Conservation (phyloP, 1,140 invertebrate species). For the Drosophila subobscura region DNA sequence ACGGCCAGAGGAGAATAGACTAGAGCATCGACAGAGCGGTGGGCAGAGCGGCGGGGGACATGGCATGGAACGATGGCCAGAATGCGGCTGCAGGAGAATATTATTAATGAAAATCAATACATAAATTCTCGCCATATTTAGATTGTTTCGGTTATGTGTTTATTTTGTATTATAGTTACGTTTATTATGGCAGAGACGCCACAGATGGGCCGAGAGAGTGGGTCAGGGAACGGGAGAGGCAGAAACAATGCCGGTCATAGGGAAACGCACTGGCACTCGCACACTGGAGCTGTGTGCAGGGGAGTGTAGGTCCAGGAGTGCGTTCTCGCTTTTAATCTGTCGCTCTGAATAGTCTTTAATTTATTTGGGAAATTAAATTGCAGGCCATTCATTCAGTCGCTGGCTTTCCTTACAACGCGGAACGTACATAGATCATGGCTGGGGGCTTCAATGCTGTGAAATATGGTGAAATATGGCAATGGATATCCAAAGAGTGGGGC, state of each 20-base stretch:
- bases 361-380: slow-evolving; percentile 63
- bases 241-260: slow-evolving; percentile 59
- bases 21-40: slow-evolving; percentile 16
- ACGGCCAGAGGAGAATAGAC: slow-evolving; percentile 31
- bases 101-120: slow-evolving; percentile 81
- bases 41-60: slow-evolving; percentile 1
- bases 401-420: slow-evolving; percentile 14
- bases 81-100: slow-evolving; percentile 43
- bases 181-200: slow-evolving; percentile 61
- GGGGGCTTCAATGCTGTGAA: no score
- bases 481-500: no score
- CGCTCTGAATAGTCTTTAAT: slow-evolving; percentile 61
- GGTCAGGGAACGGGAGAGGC: slow-evolving; percentile 19
- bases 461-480: no score
- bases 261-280: not conserved
- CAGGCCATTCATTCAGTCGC: slow-evolving; percentile 12
- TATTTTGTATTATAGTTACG: slow-evolving; percentile 81
- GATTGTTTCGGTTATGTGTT: slow-evolving; percentile 80
- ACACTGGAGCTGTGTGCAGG: no score
- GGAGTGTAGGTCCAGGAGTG: not conserved
- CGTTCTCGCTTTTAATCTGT: slow-evolving; percentile 57
- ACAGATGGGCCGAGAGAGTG: slow-evolving; percentile 1
- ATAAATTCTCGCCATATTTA: slow-evolving; percentile 80
- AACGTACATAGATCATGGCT: slow-evolving; percentile 35
- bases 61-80: not conserved